These are phyloP conservation scores for Pipra filicauda DNA, from an alignment of 2,113 vertebrate genomes.

Conservation along the genomic window DNA sequence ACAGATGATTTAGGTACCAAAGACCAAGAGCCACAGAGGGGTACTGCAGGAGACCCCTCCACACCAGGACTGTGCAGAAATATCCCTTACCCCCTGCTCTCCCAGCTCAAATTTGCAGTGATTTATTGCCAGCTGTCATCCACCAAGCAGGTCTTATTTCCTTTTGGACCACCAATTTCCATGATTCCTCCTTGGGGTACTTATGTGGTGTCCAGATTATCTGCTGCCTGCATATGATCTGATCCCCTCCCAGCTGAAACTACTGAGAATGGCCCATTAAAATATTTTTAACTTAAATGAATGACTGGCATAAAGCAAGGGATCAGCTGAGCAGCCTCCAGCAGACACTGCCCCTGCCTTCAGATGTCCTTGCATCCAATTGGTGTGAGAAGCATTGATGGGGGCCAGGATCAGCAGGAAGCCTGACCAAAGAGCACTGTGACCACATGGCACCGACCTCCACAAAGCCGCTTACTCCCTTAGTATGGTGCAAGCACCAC, in stretches of 20 bases:
- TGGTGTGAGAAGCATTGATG: fast-evolving
- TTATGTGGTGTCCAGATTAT: neutral
- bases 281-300: neutral
- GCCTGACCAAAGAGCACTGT: fast-evolving
- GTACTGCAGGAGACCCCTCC: neutral
- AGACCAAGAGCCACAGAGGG: neutral
- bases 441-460: fast-evolving
- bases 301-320: neutral
- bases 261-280: neutral
- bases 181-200: neutral
- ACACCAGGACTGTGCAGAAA: neutral
- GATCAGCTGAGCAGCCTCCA: neutral
- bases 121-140: neutral
- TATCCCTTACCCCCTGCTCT: neutral
- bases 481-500: neutral
- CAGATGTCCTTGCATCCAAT: neutral
- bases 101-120: neutral
- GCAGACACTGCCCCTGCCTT: neutral
- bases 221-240: neutral
- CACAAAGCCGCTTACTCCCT: neutral
- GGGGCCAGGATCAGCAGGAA: neutral
- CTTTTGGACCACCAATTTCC: neutral
- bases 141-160: neutral
- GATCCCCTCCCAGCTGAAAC: neutral
- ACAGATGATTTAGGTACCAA: neutral